Evolutionary conservation across 2,797 vertebrate genomes (phyloP).

Genomic region (Oreonectes daqikongensis): DNA sequence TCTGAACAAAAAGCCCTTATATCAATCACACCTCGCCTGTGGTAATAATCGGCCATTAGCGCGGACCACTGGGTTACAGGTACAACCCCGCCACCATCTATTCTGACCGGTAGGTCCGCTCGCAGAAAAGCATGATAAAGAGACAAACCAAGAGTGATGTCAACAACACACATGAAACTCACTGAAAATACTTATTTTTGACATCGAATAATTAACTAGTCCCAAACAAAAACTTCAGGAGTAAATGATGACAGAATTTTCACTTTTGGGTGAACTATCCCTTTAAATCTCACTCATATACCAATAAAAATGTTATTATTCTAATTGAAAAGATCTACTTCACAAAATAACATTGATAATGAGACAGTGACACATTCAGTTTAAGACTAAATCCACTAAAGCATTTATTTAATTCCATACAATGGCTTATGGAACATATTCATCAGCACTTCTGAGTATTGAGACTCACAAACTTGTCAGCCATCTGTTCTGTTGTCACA

Average conservation of each 20-base stretch:
- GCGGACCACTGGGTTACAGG: slow-evolving; percentile 5
- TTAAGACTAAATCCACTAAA: slow-evolving; percentile 7
- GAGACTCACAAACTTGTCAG: slow-evolving; percentile 20
- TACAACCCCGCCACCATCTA: slow-evolving; percentile 6
- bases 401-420: slow-evolving; percentile 2
- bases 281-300: neutral
- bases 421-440: slow-evolving; percentile 36
- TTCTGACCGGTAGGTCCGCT: neutral
- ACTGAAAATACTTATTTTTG: slow-evolving; percentile 19
- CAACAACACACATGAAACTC: neutral
- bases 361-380: slow-evolving; percentile 1
- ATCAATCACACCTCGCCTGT: slow-evolving; percentile 10
- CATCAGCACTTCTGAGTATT: slow-evolving; percentile 32
- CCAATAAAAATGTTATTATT: neutral
- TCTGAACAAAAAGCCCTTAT: slow-evolving; percentile 10
- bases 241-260: no score
- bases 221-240: neutral
- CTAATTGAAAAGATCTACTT: neutral
- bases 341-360: neutral
- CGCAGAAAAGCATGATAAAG: neutral
- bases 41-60: slow-evolving; percentile 15
- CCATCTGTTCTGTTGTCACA: slow-evolving; percentile 33
- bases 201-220: slow-evolving; percentile 35
- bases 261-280: no score
- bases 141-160: neutral